A percentile compares a stretch with the other conserved stretches of the same genome.
These are phyloP conservation scores for Romanogobio albipinnatus DNA, from an alignment of 2,113 vertebrate genomes.

Conservation along the genomic window DNA sequence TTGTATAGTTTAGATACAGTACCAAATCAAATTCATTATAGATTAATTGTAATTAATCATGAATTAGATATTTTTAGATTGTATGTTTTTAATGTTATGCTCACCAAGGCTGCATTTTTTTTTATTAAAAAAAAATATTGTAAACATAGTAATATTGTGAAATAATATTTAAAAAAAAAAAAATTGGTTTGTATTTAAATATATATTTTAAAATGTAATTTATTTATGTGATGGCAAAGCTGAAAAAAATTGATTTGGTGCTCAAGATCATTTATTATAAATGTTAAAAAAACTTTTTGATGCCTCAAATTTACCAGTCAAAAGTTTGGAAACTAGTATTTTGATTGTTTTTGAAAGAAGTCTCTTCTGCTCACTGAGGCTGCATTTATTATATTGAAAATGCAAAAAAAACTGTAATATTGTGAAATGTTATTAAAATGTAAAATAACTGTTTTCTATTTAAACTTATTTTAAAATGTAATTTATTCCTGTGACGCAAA, in stretches of 20 bases:
- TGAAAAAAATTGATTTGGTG: background rate
- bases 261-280: background rate
- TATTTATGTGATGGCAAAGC: background rate
- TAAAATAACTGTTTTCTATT: too few species aligned
- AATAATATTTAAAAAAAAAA: background rate
- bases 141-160: background rate
- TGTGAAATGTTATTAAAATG: too few species aligned
- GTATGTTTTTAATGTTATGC: background rate
- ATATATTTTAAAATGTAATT: background rate
- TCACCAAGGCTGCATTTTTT: background rate
- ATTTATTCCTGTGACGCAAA: too few species aligned
- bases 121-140: too few species aligned
- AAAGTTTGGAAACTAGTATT: too few species aligned
- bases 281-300: too few species aligned
- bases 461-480: too few species aligned
- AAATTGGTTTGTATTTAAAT: background rate
- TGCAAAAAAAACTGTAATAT: too few species aligned
- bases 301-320: too few species aligned
- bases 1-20: background rate
- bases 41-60: background rate
- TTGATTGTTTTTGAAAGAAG: too few species aligned
- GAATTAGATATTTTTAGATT: background rate
- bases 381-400: too few species aligned
- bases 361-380: too few species aligned
- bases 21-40: background rate